Percentiles rank a stretch among this genome's conserved stretches.
phyloP scores from a whole-genome alignment of 2,113 vertebrate species.

The Tursiops truncatus region DNA sequence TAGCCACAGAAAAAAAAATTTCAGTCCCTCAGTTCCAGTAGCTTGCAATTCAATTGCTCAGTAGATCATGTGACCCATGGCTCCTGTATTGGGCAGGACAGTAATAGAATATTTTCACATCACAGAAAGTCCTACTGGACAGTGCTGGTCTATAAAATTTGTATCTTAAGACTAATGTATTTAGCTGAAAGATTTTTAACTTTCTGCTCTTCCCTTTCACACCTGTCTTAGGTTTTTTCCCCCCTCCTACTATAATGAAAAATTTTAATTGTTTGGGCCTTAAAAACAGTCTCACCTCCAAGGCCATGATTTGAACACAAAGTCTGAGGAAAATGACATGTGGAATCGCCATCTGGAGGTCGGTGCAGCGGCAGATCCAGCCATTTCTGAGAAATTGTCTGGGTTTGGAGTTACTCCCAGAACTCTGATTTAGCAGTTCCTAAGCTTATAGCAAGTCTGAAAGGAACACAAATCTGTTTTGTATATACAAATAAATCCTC shows the following conservation, averaged over 20 bases:
- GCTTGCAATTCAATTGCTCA: background rate
- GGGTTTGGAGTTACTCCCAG: conserved; percentile 72
- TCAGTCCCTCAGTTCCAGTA: background rate
- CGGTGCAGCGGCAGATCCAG: conserved; percentile 34
- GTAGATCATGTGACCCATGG: background rate
- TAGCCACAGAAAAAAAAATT: background rate
- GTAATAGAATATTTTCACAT: background rate
- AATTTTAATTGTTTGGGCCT: background rate
- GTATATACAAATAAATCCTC: conserved; percentile 68
- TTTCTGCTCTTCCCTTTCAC: background rate
- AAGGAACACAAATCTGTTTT: conserved; percentile 75
- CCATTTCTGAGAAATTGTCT: conserved; percentile 67
- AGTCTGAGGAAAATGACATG: conserved; percentile 23
- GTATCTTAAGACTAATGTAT: background rate
- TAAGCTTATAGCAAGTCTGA: conserved; percentile 65
- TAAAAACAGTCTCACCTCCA: background rate
- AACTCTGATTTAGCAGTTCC: conserved; percentile 65
- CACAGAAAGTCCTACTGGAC: background rate
- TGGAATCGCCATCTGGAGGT: conserved; percentile 43
- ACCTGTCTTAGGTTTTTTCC: background rate
- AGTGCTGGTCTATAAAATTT: background rate
- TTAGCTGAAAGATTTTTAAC: background rate
- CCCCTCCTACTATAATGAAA: background rate
- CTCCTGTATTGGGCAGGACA: too few species aligned
- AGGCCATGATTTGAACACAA: background rate